Evolutionary conservation across 2,797 vertebrate species (phyloP).

Genomic region (Odontamblyopus lacepedii): DNA sequence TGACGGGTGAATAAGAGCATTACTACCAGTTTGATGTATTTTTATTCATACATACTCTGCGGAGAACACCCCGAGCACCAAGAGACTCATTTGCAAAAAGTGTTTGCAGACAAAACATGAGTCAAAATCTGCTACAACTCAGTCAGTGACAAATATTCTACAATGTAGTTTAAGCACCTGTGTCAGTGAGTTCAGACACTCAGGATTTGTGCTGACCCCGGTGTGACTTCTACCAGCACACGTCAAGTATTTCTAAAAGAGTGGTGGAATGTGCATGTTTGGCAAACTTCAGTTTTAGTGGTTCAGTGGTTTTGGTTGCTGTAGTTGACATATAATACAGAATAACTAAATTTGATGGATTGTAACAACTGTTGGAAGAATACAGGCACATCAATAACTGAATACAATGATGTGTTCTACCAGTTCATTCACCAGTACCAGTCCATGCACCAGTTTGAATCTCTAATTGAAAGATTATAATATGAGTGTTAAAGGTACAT

Average conservation of each 20-base stretch:
- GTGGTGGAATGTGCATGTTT: neutral
- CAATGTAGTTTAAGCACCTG: constrained; percentile 1
- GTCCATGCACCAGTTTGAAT: too few species aligned
- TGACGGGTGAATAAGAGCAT: neutral
- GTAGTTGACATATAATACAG: neutral
- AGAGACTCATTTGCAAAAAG: neutral
- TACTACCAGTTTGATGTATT: neutral
- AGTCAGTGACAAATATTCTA: constrained; percentile 5
- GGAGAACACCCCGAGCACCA: neutral
- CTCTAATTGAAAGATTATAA: too few species aligned
- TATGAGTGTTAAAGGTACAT: neutral
- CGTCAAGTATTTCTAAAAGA: neutral
- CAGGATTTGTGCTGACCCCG: constrained; percentile 3
- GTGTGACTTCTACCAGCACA: neutral
- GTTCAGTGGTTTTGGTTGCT: neutral
- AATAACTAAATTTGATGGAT: too few species aligned
- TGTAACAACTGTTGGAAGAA: too few species aligned
- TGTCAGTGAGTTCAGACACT: neutral
- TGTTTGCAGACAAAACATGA: neutral
- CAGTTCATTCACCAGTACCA: too few species aligned
- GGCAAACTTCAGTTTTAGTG: neutral
- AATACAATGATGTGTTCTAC: too few species aligned
- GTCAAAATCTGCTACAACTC: constrained; percentile 1
- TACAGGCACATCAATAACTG: too few species aligned
- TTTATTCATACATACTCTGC: neutral